Base-by-base conservation (phyloP, 2,797 vertebrate species). In the Mormyrus hasselquistii region DNA sequence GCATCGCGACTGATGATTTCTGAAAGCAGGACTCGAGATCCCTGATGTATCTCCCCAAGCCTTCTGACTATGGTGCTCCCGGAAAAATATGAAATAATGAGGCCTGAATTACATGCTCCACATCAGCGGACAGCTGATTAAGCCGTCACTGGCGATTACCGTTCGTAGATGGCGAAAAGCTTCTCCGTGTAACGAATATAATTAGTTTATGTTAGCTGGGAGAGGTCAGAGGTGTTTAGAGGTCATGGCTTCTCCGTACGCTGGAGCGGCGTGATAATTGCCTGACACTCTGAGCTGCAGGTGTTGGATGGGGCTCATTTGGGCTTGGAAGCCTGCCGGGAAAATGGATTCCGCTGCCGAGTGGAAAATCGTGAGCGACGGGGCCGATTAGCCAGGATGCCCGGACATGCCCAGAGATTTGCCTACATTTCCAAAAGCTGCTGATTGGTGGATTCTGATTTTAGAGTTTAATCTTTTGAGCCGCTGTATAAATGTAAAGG, bases 131-230 rank as follows among this genome's bases (percentile, higher is more conserved):
- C 73, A 89, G 65, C 93, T 94, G 95, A 96, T 97, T 96, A 97
- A 96, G 96, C 94, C 95, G 93, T 93, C 94, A 95, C 94, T 93
- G 92, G 95, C 93, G 95, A 95, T 93, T 94, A 97, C 96, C 95
- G 94, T 92, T 94, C 94, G 93, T 93, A 95, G 91, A 93, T 88
- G 89, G 62, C 25, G 91, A 90, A 92, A 91, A 62, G 83, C 91
- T 92, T 91, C 91, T 93, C 93, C 92, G 92, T 89, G 89, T 92
- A 89, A 90, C 93, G 96, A 95, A 96, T 95, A 95, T 98, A 98
- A 99, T 99, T 98, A 98, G 97, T 98, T 99, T 98, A 98, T 97
- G 97, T 98, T 98, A 96, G 96, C 97, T 96, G 96, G 94, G 96
- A 96, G 96, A 98, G 98, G 97, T 98, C 97, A 96, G 94, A 96